These are phyloP conservation scores for Lasioglossum morio DNA, from an alignment of 2,888 invertebrate genomes.

Conservation along the genomic window DNA sequence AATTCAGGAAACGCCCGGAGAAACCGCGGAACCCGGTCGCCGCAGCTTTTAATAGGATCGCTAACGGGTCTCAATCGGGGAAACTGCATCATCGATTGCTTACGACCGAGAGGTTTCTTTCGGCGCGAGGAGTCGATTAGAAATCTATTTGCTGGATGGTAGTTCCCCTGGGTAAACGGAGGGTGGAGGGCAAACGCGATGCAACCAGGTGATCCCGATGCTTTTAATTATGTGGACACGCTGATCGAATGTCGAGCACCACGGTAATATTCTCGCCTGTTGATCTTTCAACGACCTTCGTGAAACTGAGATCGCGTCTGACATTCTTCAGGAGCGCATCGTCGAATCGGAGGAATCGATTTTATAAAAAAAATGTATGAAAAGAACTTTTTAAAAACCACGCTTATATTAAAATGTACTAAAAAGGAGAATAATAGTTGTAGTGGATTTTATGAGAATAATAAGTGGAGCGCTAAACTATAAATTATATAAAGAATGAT, in stretches of 20 bases:
- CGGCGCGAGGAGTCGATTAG: slow-evolving; percentile 25
- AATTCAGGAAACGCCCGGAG: slow-evolving; percentile 47
- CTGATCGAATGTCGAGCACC: background rate
- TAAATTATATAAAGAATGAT: too few relatives aligned
- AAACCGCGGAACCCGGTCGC: slow-evolving; percentile 42
- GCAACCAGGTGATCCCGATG: background rate
- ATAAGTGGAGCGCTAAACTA: too few relatives aligned
- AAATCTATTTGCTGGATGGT: background rate
- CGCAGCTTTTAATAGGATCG: slow-evolving; percentile 45
- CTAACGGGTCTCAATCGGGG: slow-evolving; percentile 35
- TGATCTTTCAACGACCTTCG: background rate
- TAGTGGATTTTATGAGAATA: too few relatives aligned
- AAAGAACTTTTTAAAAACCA: too few relatives aligned
- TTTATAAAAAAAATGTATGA: too few relatives aligned
- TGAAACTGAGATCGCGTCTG: background rate
- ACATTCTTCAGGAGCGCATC: too few relatives aligned
- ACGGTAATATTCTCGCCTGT: background rate
- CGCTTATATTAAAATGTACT: too few relatives aligned
- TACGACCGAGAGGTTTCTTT: background rate
- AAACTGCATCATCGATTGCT: slow-evolving; percentile 28
- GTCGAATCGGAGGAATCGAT: background rate
- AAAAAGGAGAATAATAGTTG: too few relatives aligned
- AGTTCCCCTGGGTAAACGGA: background rate
- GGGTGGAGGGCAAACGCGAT: background rate
- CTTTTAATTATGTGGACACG: slow-evolving; percentile 13